Conservation (phyloP, 2,797 vertebrate genomes). For the Epinephelus coioides region DNA sequence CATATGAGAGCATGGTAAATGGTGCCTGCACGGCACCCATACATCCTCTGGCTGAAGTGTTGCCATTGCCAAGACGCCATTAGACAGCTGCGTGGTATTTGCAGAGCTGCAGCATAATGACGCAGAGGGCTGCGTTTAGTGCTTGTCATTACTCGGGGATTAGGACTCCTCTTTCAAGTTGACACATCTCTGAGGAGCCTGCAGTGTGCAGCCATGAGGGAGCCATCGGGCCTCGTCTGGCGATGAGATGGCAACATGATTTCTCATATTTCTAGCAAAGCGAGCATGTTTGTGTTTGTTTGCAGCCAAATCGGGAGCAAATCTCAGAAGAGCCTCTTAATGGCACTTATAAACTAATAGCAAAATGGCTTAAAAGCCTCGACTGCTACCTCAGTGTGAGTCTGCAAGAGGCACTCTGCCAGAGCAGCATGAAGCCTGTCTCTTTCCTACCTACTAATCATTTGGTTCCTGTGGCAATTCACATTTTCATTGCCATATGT, state of each 20-base stretch:
- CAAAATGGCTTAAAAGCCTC: slow-evolving; percentile 73
- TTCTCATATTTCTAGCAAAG: slow-evolving; percentile 61
- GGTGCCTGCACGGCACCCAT: slow-evolving; percentile 32
- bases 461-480: slow-evolving; percentile 38
- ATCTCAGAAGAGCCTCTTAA: slow-evolving; percentile 74
- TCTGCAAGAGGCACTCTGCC: slow-evolving; percentile 53
- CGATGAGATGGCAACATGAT: slow-evolving; percentile 53
- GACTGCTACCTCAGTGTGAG: slow-evolving; percentile 56
- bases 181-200: slow-evolving; percentile 64
- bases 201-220: slow-evolving; percentile 62
- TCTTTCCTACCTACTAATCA: slow-evolving; percentile 47
- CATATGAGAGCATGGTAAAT: slow-evolving; percentile 48
- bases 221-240: slow-evolving; percentile 59
- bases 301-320: slow-evolving; percentile 64
- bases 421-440: slow-evolving; percentile 31
- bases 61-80: slow-evolving; percentile 52
- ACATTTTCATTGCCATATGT: slow-evolving; percentile 17
- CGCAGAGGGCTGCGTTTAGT: slow-evolving; percentile 43
- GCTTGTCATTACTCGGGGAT: slow-evolving; percentile 73
- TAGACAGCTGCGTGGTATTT: slow-evolving; percentile 69
- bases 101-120: slow-evolving; percentile 62
- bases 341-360: slow-evolving; percentile 74
- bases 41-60: slow-evolving; percentile 43
- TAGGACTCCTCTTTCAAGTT: slow-evolving; percentile 73
- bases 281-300: slow-evolving; percentile 59